Evolutionary conservation across 2,888 invertebrate genomes (phyloP).

Genomic region (Steromphala cineraria): DNA sequence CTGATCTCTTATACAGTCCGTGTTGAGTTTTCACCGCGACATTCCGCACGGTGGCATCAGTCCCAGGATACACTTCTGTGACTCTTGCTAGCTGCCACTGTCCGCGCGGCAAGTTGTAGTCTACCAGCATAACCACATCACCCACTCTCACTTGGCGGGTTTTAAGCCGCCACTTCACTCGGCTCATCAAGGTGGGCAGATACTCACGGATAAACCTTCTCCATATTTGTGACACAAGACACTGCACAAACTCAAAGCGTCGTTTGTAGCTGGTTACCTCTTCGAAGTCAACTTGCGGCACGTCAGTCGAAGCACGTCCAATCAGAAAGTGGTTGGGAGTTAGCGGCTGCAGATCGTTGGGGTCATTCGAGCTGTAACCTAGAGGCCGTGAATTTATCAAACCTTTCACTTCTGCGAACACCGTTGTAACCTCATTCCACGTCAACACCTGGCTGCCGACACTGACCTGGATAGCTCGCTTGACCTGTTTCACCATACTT

Average conservation of each 20-base stretch:
- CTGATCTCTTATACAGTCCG: not conserved
- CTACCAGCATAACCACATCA: constrained; percentile 20
- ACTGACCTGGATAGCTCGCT: no score
- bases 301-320: constrained; percentile 20
- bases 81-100: constrained; percentile 20
- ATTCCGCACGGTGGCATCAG: constrained; percentile 18
- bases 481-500: no score
- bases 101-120: not conserved
- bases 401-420: no score
- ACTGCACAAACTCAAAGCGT: constrained; percentile 27
- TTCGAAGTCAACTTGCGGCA: constrained; percentile 21
- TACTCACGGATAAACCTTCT: constrained; percentile 18
- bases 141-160: constrained; percentile 14
- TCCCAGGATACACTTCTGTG: constrained; percentile 18
- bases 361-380: constrained; percentile 18
- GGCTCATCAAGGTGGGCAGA: constrained; percentile 15
- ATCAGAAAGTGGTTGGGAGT: constrained; percentile 30
- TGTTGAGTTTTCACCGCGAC: not conserved
- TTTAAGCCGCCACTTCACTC: constrained; percentile 20
- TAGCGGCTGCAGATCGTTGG: not conserved
- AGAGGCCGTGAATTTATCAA: constrained; percentile 19
- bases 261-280: not conserved
- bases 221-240: not conserved
- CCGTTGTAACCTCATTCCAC: not conserved
- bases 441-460: no score